Evolutionary conservation across 2,113 vertebrate genomes (phyloP).

Genomic region (Alces alces): DNA sequence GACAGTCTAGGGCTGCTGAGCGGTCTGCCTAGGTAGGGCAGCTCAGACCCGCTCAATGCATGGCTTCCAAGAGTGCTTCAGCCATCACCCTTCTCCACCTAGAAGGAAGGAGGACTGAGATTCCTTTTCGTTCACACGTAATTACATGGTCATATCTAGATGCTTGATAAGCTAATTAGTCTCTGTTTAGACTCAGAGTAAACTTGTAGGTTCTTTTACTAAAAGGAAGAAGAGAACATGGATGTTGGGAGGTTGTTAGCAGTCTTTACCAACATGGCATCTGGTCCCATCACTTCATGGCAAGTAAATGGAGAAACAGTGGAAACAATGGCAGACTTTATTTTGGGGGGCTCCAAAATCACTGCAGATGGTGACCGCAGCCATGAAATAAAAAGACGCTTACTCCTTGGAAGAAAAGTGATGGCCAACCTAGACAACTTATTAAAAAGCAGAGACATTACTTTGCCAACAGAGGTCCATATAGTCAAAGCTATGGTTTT

Average conservation of each 20-base stretch:
- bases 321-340: background rate
- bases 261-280: background rate
- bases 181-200: background rate
- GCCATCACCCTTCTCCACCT: background rate
- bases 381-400: background rate
- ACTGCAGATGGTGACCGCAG: accelerated
- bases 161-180: background rate
- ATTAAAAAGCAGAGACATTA: background rate
- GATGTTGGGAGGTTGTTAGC: background rate
- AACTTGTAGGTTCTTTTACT: background rate
- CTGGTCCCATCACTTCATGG: background rate
- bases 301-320: background rate
- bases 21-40: background rate
- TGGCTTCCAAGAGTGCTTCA: background rate
- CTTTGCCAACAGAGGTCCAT: background rate
- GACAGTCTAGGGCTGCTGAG: background rate
- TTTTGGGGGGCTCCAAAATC: background rate
- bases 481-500: background rate
- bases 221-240: background rate
- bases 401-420: background rate
- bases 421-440: background rate
- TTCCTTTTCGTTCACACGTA: background rate
- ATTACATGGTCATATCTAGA: background rate
- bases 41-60: background rate
- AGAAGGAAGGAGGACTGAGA: background rate